Base-by-base conservation (phyloP, 2,113 vertebrate genomes). In the Otus sunia region DNA sequence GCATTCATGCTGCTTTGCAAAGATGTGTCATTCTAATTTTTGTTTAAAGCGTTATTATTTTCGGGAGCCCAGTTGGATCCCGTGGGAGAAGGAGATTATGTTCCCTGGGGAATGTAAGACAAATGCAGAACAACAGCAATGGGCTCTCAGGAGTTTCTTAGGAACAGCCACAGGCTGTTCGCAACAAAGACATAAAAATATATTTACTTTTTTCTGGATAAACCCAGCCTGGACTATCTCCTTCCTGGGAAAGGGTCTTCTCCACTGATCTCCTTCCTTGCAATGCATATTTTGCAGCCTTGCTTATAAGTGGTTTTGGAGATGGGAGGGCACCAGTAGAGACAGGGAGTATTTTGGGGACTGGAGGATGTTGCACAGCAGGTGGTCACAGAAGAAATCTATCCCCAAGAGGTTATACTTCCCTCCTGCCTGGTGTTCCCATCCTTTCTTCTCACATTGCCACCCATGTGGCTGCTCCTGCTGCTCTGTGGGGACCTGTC, bases 91-190 rank as follows among this genome's bases (percentile, higher is more conserved):
- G 32, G 59, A 45, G 41, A 30, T 94, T 50, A 1, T 27, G 10
- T 69, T 84, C 67, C 59, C 63, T 13, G 8, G 26, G 62, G 63
- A 80, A 73, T 14, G 10, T 9, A 32, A 50, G 15, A 79, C 5
- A 55, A 67, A 63, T 39, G 62, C 0, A 1, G 56, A 52, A 41
- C 17, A 74, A 62, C 29, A 63, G 23, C 0, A 0, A 8, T 20
- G 23, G 55, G 37, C 10, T 79, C 25, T 45, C 0, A 4, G 43
- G 43, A 60, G 15, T 67, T 88, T 53, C 11, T 27, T 45, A 34
- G 52, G 41, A 82, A 39, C 25, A 62, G 29, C 59, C 29, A 62
- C 12, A 36, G 15, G 21, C 37, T 82, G 17, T 25, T 17, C 60
- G 73, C 69, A 78, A 74, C 12, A 72, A 77, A 78, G 34, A 20